phyloP scores from a whole-genome alignment of 35 echinoderm and acorn worm genomes.

The Apostichopus californicus region DNA sequence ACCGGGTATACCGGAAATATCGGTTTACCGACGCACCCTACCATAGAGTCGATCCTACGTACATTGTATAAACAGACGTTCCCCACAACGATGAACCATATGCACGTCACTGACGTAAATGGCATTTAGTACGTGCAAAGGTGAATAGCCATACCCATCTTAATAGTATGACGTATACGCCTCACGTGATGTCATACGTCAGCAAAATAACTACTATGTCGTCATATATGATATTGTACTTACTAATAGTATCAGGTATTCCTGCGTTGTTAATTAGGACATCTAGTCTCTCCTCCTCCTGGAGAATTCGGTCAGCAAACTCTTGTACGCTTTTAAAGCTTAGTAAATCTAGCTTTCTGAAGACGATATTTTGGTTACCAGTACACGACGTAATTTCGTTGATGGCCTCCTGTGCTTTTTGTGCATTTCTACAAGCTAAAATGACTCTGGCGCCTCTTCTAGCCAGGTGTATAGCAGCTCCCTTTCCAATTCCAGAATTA shows the following conservation, averaged over 20 bases:
- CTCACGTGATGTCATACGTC: too few species aligned
- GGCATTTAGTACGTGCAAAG: too few species aligned
- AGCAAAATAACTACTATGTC: background rate
- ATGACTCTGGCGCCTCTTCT: constrained; percentile 77
- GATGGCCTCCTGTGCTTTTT: constrained; percentile 59
- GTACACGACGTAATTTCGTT: constrained; percentile 55
- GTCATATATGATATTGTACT: background rate
- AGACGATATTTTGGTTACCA: constrained; percentile 73
- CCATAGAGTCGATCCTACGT: too few species aligned
- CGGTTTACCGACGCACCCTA: too few species aligned
- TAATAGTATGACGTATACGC: too few species aligned
- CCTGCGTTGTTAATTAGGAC: constrained; percentile 92
- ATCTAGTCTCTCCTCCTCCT: constrained; percentile 72
- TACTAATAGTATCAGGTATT: constrained; percentile 20
- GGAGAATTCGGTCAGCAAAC: constrained; percentile 60
- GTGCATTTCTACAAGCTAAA: constrained; percentile 70
- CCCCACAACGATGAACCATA: too few species aligned
- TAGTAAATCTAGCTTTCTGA: constrained; percentile 69
- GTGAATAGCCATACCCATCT: too few species aligned
- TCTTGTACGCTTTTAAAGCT: constrained; percentile 70
- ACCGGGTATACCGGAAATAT: too few species aligned
- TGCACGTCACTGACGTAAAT: too few species aligned
- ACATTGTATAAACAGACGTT: too few species aligned
- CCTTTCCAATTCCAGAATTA: constrained; percentile 80
- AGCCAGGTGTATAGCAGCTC: constrained; percentile 77